These are phyloP conservation scores for Eciton burchellii DNA, from an alignment of 1,140 invertebrate species.

Conservation along the genomic window DNA sequence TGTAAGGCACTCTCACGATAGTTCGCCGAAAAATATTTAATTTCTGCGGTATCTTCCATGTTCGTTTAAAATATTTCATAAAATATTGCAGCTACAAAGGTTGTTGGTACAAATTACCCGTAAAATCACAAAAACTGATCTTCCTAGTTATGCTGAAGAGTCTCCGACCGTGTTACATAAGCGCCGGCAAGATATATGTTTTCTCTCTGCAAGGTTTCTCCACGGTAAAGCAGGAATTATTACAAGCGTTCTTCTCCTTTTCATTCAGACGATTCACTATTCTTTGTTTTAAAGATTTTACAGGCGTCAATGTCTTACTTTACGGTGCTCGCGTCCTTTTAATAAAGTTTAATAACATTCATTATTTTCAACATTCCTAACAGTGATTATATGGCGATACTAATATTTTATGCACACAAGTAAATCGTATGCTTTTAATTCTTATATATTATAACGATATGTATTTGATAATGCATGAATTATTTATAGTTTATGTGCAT, in stretches of 20 bases:
- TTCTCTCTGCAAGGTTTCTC: conserved; percentile 17
- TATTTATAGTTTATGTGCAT: too few relatives aligned
- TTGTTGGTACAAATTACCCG: not conserved
- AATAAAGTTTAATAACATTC: not conserved
- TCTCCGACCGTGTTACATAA: not conserved
- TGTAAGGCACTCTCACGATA: conserved; percentile 42
- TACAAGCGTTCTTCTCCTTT: too few relatives aligned
- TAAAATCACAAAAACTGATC: not conserved
- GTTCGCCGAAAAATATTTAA: too few relatives aligned
- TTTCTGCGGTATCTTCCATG: not conserved
- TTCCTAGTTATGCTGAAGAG: conserved; percentile 11
- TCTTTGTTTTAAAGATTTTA: conserved; percentile 14
- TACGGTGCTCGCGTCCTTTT: conserved; percentile 28
- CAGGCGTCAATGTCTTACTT: conserved; percentile 40
- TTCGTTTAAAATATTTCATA: not conserved
- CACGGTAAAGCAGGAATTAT: conserved; percentile 6
- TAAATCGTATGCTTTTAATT: too few relatives aligned
- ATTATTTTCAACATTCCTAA: too few relatives aligned
- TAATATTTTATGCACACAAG: too few relatives aligned
- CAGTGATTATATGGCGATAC: too few relatives aligned
- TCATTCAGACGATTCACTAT: too few relatives aligned
- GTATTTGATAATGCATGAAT: too few relatives aligned
- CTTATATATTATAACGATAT: too few relatives aligned
- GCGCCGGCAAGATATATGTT: not conserved
- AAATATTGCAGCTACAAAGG: conserved; percentile 15